These are phyloP conservation scores for Amblyjoppa proteus DNA, from an alignment of 2,888 invertebrate species.

Conservation along the genomic window DNA sequence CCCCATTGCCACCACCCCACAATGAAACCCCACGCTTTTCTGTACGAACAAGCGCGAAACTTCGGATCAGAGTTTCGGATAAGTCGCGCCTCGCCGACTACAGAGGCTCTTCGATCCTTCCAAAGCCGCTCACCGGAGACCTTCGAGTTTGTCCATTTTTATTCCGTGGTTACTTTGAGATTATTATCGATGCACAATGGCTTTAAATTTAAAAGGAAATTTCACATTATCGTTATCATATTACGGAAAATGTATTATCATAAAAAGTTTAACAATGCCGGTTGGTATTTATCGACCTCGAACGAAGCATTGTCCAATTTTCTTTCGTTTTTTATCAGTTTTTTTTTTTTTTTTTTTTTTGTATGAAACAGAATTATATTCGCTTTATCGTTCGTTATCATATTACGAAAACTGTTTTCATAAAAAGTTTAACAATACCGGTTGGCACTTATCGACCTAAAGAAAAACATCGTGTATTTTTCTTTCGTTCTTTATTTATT, in stretches of 20 bases:
- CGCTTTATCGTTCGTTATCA: too few relatives aligned
- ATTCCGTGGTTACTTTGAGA: background rate
- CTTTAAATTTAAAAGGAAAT: background rate
- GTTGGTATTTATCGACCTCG: background rate
- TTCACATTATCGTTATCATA: background rate
- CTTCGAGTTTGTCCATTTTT: background rate
- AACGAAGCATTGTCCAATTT: background rate
- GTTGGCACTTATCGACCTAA: background rate
- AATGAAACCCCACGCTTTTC: constrained; percentile 5
- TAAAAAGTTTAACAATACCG: background rate
- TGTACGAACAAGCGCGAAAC: constrained; percentile 18
- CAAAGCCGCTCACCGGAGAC: background rate
- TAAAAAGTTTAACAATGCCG: background rate
- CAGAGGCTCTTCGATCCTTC: background rate
- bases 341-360: background rate
- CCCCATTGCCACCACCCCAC: background rate
- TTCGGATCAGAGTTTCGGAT: background rate
- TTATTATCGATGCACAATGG: background rate
- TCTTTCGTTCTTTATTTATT: background rate
- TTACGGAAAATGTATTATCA: background rate
- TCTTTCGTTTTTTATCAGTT: background rate
- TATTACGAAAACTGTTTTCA: too few relatives aligned
- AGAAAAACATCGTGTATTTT: background rate
- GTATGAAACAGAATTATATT: background rate
- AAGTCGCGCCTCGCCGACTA: background rate